A percentile compares a stretch with the other conserved stretches of the same genome.
Conservation (phyloP, 2,113 vertebrate species). For the Rhagologus leucostigma region DNA sequence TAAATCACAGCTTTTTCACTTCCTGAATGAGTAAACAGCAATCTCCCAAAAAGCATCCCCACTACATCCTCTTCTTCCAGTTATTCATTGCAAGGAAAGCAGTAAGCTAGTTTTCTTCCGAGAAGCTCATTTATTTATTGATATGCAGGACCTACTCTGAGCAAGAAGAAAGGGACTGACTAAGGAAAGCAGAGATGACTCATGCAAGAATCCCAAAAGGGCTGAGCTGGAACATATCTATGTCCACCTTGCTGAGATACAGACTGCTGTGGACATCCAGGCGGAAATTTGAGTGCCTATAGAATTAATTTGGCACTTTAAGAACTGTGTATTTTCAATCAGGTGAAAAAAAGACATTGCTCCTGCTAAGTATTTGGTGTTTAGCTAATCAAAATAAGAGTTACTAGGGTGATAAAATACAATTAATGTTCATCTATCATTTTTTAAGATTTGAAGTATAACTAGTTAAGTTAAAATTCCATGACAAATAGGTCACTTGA, state of each 20-base stretch:
- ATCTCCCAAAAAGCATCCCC: background rate
- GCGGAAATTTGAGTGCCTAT: background rate
- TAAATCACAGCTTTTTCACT: background rate
- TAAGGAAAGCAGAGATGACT: background rate
- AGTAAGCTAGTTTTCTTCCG: background rate
- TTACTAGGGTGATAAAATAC: background rate
- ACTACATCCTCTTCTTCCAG: background rate
- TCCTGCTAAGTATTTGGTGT: background rate
- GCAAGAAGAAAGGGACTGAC: background rate
- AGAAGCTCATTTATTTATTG: background rate
- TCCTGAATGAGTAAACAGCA: background rate
- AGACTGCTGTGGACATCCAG: background rate
- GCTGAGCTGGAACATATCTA: background rate
- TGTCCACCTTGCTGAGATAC: background rate
- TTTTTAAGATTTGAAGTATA: background rate
- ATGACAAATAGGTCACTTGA: background rate
- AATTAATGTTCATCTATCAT: background rate
- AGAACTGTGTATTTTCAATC: background rate
- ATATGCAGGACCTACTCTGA: background rate
- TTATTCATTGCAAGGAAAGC: background rate
- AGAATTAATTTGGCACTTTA: background rate
- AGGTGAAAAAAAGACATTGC: background rate
- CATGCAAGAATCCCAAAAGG: background rate
- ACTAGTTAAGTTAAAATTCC: background rate
- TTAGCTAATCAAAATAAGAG: background rate